Evolutionary conservation across 2,113 vertebrate species (phyloP), one percentile per base, ranked within the genome.

Genomic region (Albula goreensis): DNA sequence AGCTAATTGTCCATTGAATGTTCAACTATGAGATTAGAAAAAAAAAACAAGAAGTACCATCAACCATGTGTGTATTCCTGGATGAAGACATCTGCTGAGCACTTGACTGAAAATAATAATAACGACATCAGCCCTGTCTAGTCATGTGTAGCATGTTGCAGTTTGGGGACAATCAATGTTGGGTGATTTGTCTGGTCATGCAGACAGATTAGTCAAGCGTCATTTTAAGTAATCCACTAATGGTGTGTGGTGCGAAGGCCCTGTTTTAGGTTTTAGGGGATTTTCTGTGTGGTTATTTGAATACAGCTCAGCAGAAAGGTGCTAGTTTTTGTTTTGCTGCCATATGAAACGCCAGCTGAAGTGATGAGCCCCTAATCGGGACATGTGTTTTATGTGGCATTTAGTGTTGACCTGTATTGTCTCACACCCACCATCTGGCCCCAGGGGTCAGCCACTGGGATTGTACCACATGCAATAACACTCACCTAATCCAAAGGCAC

Each of bases 351-450:
- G 15, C 50, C 49, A 1, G 15, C 81, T 41, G 49, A 49, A 49
- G 85, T 50, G 12, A 50, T 2, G 60, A 31, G 9, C 22, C 49
- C 50, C 60, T 53, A 17, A 82, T 13, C 49, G 60, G 57, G 60
- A 17, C 50, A 31, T 74, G 60, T 86, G 80, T 86, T 86, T 74
- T 50, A 49, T 19, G 11, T 82, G 85, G 52, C 60, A 82, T 78
- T 17, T 74, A 41, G 50, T 19, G 17, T 41, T 12, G 60, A 80
- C 80, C 80, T 60, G 50, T 48, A 17, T 82, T 56, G 25, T 51
- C 52, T 8, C 51, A 48, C 49, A 63, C 80, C 50, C 25, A 74
- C 80, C 80, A 77, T 74, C 80, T 86, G 80, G 77, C 85, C 60
- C 60, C 50, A 19, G 63, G n/a, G 60, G 57, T 82, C 80, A 41